Base-by-base conservation (phyloP, 1,140 invertebrate genomes). In the Penaeus chinensis region DNA sequence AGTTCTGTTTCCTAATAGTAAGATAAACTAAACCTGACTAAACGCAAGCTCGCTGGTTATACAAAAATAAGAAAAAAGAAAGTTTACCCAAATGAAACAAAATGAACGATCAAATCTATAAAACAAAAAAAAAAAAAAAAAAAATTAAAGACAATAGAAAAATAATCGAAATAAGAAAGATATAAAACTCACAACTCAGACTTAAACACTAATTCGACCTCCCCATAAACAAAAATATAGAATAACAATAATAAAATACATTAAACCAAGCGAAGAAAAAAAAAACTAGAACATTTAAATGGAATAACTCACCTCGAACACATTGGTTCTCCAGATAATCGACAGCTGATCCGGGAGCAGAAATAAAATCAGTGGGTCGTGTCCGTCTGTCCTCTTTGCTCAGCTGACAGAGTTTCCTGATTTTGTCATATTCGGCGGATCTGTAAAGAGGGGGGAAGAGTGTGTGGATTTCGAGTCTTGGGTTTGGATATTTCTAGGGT, bases 241-340 rank as follows among this genome's bases (percentile, higher is more conserved):
- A 4, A 27, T 60, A 22, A 42, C 42, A 24, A 27, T 27, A 86
- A 24, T 20, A 47, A 60, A 79, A 10, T 20, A 47, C 32, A 32
- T 32, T 32, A 79, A 47, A 88, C 27, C 22, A 87, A 66, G 3
- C 69, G 7, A 22, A 47, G 1, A 47, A 47, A 47, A 47, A 47
- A 7, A 47, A 47, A 7, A 13, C 47, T 10, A 47, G 4, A 18
- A 71, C 0, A 54, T 0, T 27, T 66, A 87, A 87, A 24, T 32
- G 20, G n/a, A 27, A 16, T 42, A 47, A 82, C 89, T 89, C 60
- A 90, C 89, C 42, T 88, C 91, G 91, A 20, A 91, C 92, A 89
- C 94, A 94, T 90, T 94, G 93, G 89, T 94, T 94, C 90, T 94
- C 94, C 24, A 94, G 90, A 85, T 94, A 94, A 87, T 94, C 93